Evolutionary conservation across 1,140 invertebrate species (phyloP).

Genomic region (Saccostrea glomerata): DNA sequence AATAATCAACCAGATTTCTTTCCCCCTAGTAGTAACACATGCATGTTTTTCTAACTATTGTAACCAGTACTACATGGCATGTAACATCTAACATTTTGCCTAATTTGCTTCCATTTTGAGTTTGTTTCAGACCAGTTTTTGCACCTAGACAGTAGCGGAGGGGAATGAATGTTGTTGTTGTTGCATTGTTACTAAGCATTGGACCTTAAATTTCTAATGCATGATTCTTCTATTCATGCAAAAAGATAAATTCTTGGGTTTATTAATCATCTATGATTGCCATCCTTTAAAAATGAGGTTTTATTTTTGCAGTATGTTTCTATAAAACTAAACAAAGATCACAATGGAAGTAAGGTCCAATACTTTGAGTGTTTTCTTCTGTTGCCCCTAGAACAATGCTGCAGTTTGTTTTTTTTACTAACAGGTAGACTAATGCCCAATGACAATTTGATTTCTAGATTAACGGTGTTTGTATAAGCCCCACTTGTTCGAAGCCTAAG

Average conservation of each 20-base stretch:
- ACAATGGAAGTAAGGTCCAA: neutral
- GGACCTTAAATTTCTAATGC: neutral
- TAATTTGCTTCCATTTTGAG: neutral
- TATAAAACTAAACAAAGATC: neutral
- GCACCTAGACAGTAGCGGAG: conserved; percentile 7
- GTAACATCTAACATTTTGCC: conserved; percentile 4
- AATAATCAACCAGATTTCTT: conserved; percentile 15
- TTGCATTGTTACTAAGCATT: neutral
- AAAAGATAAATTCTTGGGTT: no score
- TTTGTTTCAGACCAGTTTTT: neutral
- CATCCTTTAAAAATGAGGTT: neutral
- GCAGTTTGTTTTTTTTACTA: neutral
- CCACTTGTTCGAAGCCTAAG: conserved; percentile 78
- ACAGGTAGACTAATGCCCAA: conserved; percentile 19
- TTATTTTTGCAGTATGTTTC: neutral
- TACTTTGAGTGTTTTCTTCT: neutral
- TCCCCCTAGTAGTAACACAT: neutral
- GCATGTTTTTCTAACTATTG: neutral
- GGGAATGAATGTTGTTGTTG: neutral
- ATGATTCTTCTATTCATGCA: no score
- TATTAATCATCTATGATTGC: no score
- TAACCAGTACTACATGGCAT: neutral
- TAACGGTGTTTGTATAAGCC: conserved; percentile 88
- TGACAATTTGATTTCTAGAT: conserved; percentile 82
- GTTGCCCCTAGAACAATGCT: neutral